phyloP scores from a whole-genome alignment of 2,797 vertebrate species.

The Gambelia wislizenii region DNA sequence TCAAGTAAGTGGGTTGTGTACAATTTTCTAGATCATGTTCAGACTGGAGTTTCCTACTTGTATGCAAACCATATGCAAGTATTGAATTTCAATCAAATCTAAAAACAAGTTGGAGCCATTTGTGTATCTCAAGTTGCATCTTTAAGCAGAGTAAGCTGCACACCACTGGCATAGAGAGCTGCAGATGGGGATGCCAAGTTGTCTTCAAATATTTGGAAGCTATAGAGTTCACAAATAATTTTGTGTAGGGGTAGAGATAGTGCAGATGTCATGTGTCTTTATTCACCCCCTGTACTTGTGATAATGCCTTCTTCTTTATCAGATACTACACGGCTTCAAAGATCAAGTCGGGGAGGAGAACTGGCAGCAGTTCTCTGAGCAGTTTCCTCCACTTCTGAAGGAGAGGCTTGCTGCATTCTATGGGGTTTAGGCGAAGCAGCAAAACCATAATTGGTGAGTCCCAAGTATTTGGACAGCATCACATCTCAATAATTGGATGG shows the following conservation, averaged over 20 bases:
- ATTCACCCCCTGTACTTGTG: background rate
- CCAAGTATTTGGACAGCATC: background rate
- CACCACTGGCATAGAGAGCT: background rate
- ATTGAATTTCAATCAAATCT: no score
- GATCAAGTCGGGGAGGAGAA: slow-evolving; percentile 95
- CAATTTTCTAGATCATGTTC: no score
- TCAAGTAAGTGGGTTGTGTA: no score
- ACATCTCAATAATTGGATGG: background rate
- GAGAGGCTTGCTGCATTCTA: slow-evolving; percentile 94
- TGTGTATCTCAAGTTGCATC: no score
- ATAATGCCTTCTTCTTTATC: background rate
- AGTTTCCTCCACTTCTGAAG: slow-evolving; percentile 94
- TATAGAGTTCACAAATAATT: background rate
- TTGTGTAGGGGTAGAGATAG: background rate
- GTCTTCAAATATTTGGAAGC: background rate
- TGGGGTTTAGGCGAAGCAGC: slow-evolving; percentile 84
- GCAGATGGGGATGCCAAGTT: background rate
- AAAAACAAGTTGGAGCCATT: no score
- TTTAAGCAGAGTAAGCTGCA: background rate
- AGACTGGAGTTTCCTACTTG: background rate
- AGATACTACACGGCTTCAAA: slow-evolving; percentile 96
- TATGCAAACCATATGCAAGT: no score
- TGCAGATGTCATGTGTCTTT: background rate
- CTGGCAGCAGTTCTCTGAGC: slow-evolving; percentile 96
- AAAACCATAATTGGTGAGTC: slow-evolving; percentile 77